Evolutionary conservation across 92 coral and sea anemone species (phyloP).

Genomic region (Siderastrea radians): DNA sequence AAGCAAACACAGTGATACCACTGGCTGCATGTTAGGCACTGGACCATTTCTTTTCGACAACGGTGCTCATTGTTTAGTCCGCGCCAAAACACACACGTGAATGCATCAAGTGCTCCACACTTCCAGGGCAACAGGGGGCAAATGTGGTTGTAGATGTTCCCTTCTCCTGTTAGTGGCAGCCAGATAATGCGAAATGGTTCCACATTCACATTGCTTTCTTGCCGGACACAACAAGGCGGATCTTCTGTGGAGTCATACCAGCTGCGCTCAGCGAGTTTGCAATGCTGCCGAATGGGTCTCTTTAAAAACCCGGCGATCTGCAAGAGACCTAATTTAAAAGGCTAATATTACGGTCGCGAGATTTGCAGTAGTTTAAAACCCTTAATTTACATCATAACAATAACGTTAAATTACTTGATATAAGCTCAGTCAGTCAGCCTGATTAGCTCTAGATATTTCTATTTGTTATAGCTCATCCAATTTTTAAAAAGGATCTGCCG

Average conservation of each 20-base stretch:
- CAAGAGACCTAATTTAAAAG: not conserved
- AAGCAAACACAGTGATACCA: too few species aligned
- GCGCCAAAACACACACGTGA: slow-evolving; percentile 22
- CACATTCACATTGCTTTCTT: not conserved
- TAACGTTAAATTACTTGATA: not conserved
- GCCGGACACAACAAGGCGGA: not conserved
- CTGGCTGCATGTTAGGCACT: too few species aligned
- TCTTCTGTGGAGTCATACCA: not conserved
- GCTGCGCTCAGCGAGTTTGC: not conserved
- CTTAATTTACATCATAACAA: not conserved
- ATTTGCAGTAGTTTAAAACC: not conserved
- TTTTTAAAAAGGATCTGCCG: too few species aligned
- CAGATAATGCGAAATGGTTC: slow-evolving; percentile 10
- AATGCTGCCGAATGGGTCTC: not conserved
- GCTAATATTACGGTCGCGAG: not conserved
- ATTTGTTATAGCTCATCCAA: too few species aligned
- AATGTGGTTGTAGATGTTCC: slow-evolving; percentile 32
- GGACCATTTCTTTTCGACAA: too few species aligned
- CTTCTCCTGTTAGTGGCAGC: slow-evolving; percentile 44
- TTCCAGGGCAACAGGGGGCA: slow-evolving; percentile 55
- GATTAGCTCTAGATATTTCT: too few species aligned
- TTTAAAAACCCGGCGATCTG: slow-evolving; percentile 1
- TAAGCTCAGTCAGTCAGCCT: too few species aligned
- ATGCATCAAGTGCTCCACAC: slow-evolving; percentile 27
- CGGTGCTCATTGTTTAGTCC: not conserved